Evolutionary conservation across 2,888 invertebrate species (phyloP).

Genomic region (Clitarchus hookeri): DNA sequence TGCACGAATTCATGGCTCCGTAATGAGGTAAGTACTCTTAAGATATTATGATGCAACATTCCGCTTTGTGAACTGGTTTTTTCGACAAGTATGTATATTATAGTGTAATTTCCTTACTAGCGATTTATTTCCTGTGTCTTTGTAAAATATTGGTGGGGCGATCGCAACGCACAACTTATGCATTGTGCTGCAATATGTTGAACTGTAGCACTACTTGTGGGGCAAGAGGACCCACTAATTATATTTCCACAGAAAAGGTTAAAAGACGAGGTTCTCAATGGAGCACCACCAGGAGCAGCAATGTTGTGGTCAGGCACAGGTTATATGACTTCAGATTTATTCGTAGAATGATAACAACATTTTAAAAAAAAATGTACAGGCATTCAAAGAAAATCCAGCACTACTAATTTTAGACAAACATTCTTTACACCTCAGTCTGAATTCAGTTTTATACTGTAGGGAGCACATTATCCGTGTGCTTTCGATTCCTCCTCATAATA

Average conservation of each 20-base stretch:
- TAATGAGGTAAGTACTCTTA: no score
- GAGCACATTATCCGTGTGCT: not conserved
- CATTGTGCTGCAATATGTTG: no score
- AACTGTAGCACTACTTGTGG: no score
- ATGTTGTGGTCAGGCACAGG: not conserved
- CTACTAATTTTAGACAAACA: not conserved
- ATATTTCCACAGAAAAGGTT: not conserved
- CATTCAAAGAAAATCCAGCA: not conserved
- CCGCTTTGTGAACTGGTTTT: no score
- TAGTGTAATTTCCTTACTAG: no score
- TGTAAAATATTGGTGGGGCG: no score
- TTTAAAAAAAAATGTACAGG: not conserved
- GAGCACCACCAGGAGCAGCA: not conserved
- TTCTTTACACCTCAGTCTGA: not conserved
- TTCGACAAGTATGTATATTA: no score
- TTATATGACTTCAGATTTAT: not conserved
- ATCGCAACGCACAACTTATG: no score
- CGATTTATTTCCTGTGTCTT: no score
- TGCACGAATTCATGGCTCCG: no score
- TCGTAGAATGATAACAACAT: not conserved
- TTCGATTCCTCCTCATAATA: not conserved
- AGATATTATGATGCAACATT: no score
- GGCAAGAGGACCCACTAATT: not conserved
- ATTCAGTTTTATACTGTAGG: not conserved
- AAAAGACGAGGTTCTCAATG: not conserved